phyloP scores from a whole-genome alignment of 2,113 vertebrate species.

The Hippopotamus amphibius region DNA sequence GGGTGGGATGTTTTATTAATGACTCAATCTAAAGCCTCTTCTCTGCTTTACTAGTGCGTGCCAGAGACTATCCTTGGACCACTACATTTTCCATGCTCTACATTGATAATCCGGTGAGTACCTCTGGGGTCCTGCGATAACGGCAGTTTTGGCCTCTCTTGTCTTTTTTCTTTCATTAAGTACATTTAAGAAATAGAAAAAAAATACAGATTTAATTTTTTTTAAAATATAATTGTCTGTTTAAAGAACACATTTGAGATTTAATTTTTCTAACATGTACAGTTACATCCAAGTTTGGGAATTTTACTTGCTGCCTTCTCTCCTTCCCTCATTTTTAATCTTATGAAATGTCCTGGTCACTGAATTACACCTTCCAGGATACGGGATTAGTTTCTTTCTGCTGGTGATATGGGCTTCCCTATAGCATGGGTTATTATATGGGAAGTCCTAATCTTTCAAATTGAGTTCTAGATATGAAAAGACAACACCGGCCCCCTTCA shows the following conservation, averaged over 20 bases:
- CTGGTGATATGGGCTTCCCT: background rate
- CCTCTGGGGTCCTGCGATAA: fast-evolving
- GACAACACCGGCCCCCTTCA: background rate
- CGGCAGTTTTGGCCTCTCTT: background rate
- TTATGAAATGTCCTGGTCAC: background rate
- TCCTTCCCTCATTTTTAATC: background rate
- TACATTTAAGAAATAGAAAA: background rate
- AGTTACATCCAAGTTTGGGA: background rate
- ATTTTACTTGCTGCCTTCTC: background rate
- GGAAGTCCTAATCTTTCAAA: background rate
- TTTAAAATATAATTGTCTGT: background rate
- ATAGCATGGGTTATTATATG: background rate
- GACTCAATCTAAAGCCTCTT: background rate
- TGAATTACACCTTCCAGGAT: background rate
- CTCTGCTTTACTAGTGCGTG: conserved; percentile 81
- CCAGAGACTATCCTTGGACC: conserved; percentile 89
- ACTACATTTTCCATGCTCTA: conserved; percentile 91
- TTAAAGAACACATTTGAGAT: background rate
- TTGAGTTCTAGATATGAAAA: background rate
- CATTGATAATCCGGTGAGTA: conserved; percentile 89
- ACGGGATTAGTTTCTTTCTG: background rate
- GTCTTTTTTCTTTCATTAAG: background rate
- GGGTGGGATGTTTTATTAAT: background rate
- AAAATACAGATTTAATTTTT: background rate
- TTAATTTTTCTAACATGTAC: background rate